A percentile compares a stretch with the other conserved stretches of the same genome.
phyloP scores from a whole-genome alignment of 1,140 invertebrate species.

The Drosophila parabipectinata region DNA sequence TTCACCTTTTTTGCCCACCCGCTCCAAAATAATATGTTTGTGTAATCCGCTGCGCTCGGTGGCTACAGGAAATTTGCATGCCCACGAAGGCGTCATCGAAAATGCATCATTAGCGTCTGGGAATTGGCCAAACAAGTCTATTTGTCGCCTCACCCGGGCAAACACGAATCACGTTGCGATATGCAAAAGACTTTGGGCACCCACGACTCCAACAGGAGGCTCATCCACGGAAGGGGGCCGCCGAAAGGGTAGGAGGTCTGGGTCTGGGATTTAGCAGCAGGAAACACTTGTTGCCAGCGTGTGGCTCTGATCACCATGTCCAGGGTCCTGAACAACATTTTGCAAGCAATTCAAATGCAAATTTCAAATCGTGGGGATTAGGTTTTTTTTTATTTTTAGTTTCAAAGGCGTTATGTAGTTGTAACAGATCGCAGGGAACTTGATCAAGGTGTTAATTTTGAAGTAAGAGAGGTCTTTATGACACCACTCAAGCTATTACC shows the following conservation, averaged over 20 bases:
- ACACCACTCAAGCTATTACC: no score
- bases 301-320: constrained; percentile 57
- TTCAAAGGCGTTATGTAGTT: constrained; percentile 6
- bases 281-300: constrained; percentile 72
- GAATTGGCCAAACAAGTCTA: constrained; percentile 78
- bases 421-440: constrained; percentile 1
- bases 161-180: constrained; percentile 61
- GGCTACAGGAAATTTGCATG: constrained; percentile 64
- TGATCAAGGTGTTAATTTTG: neutral
- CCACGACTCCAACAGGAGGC: constrained; percentile 27
- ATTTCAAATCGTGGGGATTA: constrained; percentile 28
- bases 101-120: constrained; percentile 79
- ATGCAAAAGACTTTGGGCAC: constrained; percentile 59
- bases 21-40: constrained; percentile 14
- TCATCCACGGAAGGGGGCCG: neutral
- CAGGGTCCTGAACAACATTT: constrained; percentile 31
- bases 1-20: neutral
- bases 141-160: constrained; percentile 63
- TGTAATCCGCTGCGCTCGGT: constrained; percentile 49
- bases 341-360: constrained; percentile 67
- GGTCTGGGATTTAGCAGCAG: constrained; percentile 21
- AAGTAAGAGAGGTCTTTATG: neutral
- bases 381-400: neutral
- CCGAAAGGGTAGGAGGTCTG: neutral
- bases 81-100: constrained; percentile 71